Evolutionary conservation across 2,113 vertebrate species (phyloP).

Genomic region (Scophthalmus maximus): DNA sequence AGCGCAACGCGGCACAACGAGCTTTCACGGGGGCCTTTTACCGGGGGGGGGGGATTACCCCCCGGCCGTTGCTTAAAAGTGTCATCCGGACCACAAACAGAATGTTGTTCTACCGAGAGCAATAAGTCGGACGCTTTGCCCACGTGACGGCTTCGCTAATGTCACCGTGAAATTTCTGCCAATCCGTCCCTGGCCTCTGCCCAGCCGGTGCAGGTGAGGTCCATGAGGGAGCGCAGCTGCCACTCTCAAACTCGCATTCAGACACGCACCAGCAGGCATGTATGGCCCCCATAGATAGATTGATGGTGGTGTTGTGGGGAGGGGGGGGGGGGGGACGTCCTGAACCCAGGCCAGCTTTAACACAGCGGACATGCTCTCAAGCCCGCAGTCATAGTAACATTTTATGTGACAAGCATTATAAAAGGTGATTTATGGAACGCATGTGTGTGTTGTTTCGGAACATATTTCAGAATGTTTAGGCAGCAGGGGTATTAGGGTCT

Average conservation of each 20-base stretch:
- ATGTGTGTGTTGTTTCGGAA: constrained; percentile 80
- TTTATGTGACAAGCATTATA: constrained; percentile 85
- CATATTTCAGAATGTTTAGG: constrained; percentile 49
- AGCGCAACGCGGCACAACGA: constrained; percentile 29
- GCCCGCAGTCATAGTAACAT: constrained; percentile 78
- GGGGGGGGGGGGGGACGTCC: constrained; percentile 40
- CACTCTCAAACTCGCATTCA: constrained; percentile 80
- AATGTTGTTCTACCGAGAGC: constrained; percentile 65
- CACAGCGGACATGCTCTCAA: constrained; percentile 72
- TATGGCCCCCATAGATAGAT: constrained; percentile 79
- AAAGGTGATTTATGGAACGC: constrained; percentile 82
- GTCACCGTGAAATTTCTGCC: constrained; percentile 73
- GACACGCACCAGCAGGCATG: constrained; percentile 78
- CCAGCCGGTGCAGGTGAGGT: constrained; percentile 79
- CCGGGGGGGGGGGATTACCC: constrained; percentile 73
- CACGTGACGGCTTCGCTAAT: constrained; percentile 64
- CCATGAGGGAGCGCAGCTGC: constrained; percentile 69
- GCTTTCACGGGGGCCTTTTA: constrained; percentile 64
- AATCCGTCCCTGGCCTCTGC: constrained; percentile 69
- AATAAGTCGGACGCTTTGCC: constrained; percentile 64
- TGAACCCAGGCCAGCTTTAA: constrained; percentile 70
- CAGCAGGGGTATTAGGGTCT: constrained; percentile 62
- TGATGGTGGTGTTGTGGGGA: constrained; percentile 58
- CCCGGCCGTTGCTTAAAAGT: constrained; percentile 58
- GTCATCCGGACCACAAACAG: constrained; percentile 60